Evolutionary conservation across 2,113 vertebrate genomes (phyloP).

Genomic region (Gallinago paraguaiae): DNA sequence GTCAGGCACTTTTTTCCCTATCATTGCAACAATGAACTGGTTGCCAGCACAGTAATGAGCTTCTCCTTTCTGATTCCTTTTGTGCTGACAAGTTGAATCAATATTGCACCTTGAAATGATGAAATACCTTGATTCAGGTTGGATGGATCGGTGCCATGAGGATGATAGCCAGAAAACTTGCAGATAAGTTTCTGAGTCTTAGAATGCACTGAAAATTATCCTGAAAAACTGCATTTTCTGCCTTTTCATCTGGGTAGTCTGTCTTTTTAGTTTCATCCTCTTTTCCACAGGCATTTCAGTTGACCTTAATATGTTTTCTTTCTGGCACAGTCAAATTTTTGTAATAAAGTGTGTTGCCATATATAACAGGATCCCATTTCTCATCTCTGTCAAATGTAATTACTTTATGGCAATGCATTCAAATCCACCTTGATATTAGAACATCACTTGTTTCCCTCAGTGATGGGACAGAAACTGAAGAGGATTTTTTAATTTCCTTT

Average conservation of each 20-base stretch:
- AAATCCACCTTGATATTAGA: neutral
- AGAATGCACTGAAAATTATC: neutral
- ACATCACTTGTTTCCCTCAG: neutral
- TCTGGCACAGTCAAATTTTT: neutral
- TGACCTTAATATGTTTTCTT: neutral
- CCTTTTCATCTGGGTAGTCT: neutral
- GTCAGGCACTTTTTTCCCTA: neutral
- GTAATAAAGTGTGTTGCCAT: neutral
- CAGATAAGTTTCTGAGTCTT: neutral
- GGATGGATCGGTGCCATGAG: neutral
- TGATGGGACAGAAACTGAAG: neutral
- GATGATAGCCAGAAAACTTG: neutral
- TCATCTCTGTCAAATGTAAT: conserved; percentile 27
- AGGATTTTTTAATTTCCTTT: neutral
- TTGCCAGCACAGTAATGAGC: neutral
- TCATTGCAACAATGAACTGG: neutral
- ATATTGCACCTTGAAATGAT: neutral
- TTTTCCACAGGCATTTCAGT: neutral
- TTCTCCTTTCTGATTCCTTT: neutral
- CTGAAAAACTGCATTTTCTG: neutral
- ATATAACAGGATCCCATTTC: conserved; percentile 1
- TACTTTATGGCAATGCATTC: neutral
- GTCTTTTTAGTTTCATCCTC: neutral
- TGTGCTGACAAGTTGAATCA: neutral
- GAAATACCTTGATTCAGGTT: neutral